Percentiles rank a stretch among this genome's conserved stretches.
Conservation (phyloP, 2,888 invertebrate species). For the Ganaspis brasiliensis region DNA sequence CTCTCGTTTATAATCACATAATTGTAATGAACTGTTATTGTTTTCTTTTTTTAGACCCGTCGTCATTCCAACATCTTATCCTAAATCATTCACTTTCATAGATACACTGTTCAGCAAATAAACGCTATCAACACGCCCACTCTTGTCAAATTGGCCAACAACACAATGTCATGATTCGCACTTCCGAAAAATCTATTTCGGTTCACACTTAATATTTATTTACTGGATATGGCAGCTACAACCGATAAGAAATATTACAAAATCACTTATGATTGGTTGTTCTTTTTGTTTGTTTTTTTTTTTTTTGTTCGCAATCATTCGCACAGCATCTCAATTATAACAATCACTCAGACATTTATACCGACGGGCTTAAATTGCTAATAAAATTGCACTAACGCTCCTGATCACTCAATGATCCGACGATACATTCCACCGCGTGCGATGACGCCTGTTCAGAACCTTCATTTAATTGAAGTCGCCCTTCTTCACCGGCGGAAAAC, state of each 20-base stretch:
- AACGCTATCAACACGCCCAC: constrained; percentile 63
- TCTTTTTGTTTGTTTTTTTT: constrained; percentile 52
- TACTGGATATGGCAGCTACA: constrained; percentile 79
- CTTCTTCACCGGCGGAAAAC: not conserved
- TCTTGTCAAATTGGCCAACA: constrained; percentile 56
- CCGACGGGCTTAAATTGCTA: constrained; percentile 65
- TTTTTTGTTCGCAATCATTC: constrained; percentile 50
- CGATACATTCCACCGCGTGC: constrained; percentile 51
- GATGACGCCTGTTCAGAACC: constrained; percentile 58
- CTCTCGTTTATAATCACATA: constrained; percentile 79
- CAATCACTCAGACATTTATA: constrained; percentile 64
- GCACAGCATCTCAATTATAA: constrained; percentile 46
- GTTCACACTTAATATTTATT: constrained; percentile 70
- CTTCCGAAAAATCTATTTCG: constrained; percentile 67
- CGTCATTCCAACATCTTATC: constrained; percentile 75
- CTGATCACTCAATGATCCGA: constrained; percentile 52
- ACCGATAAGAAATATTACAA: constrained; percentile 80
- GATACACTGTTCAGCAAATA: constrained; percentile 71
- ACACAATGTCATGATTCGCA: constrained; percentile 61
- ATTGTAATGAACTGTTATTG: constrained; percentile 75
- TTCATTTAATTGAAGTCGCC: constrained; percentile 34
- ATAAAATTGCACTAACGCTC: constrained; percentile 53
- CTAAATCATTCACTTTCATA: constrained; percentile 73
- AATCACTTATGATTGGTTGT: constrained; percentile 73
- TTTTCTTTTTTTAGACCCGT: constrained; percentile 79